Base-by-base conservation (phyloP, 2,888 invertebrate species). In the Aleiodes testaceus region DNA sequence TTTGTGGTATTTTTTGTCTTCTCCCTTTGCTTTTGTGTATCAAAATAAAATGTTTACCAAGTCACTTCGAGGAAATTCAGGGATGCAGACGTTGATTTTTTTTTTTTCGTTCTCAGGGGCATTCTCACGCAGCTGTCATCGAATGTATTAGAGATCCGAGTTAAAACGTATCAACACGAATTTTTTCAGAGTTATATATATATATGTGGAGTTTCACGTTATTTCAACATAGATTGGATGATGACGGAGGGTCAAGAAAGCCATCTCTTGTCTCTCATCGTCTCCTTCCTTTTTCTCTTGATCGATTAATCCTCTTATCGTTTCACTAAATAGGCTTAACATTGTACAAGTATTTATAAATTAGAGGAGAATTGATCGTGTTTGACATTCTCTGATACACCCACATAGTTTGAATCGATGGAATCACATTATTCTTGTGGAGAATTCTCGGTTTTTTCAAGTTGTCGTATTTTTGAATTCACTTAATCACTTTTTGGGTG, bases 21-120 rank as follows among this genome's bases (percentile, higher is more conserved):
- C 20, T 45, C 26, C 50, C 61, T 5, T 26, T 26, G 26, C 26
- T 26, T 66, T 53, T 65, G 70, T 69, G 66, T 69, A 77, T 74
- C 76, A 77, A 78, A 79, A 79, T 77, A 79, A 80, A 78, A 77
- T 74, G 66, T 74, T 71, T 64, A 75, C 75, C 79, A 79, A 80
- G 78, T 76, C 77, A 71, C 76, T 75, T 73, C 63, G 73, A 72
- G 70, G 73, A 74, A 75, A 70, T 72, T 66, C 53, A 44, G 44
- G 42, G 44, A 30, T n/a, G n/a, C 18, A 53, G 50, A 61, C 22
- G 50, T 44, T 63, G 42, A 5, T 63, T 65, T 26, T 63, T 53
- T 44, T 45, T 42, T 47, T 45, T 22, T 26, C 49, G 18, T 44
- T 64, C 69, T 64, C 64, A 18, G 26, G 55, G 55, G 11, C 49